A percentile compares a stretch with the other conserved stretches of the same genome.
Conservation (phyloP, 1,140 invertebrate species). For the Leptinotarsa texana region DNA sequence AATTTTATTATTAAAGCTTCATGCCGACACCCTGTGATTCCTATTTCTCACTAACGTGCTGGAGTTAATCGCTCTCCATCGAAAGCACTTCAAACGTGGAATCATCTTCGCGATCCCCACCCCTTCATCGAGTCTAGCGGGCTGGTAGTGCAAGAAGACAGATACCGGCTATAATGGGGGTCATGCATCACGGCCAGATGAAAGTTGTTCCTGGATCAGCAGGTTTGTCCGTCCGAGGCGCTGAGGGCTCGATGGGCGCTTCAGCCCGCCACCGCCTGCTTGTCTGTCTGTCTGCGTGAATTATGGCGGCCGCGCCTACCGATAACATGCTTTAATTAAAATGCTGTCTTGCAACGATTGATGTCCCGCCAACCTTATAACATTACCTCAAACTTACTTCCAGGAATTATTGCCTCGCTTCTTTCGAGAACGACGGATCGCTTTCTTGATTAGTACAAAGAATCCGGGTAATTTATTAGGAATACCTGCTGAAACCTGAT, state of each 20-base stretch:
- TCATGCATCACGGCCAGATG: constrained; percentile 56
- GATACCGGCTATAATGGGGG: constrained; percentile 49
- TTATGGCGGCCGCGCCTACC: constrained; percentile 56
- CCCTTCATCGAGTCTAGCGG: constrained; percentile 5
- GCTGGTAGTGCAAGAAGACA: constrained; percentile 37
- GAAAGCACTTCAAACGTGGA: background rate
- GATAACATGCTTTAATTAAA: constrained; percentile 58
- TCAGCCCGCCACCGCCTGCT: constrained; percentile 14
- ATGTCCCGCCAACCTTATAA: constrained; percentile 42
- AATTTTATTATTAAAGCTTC: no score
- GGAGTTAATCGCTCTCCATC: no score
- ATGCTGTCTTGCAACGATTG: constrained; percentile 55
- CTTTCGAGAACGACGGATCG: constrained; percentile 11
- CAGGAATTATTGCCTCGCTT: constrained; percentile 25
- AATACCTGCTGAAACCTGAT: background rate
- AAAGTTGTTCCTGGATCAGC: constrained; percentile 57
- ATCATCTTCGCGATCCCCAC: constrained; percentile 2
- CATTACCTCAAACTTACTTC: constrained; percentile 30
- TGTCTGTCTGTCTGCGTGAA: constrained; percentile 53
- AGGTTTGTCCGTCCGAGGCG: constrained; percentile 54
- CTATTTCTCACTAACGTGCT: no score
- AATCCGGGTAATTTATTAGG: background rate
- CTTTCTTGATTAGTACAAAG: background rate
- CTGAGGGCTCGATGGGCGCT: constrained; percentile 38
- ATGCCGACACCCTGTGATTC: no score